Conservation (phyloP, 1,140 invertebrate genomes). For the Leptinotarsa defecta region DNA sequence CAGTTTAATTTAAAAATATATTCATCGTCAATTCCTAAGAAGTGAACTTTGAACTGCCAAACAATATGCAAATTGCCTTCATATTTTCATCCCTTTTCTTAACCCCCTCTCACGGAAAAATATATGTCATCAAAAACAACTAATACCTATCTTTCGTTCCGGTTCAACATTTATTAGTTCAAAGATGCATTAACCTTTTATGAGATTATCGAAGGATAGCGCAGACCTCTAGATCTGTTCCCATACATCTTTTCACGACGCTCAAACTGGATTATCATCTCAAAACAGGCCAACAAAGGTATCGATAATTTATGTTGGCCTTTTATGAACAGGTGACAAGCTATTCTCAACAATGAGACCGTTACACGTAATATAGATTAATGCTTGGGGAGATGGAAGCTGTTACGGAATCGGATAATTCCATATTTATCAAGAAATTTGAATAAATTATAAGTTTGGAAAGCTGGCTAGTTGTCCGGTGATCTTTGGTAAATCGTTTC, state of each 20-base stretch:
- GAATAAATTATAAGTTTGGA: background rate
- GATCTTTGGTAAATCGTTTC: too few relatives aligned
- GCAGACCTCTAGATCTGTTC: background rate
- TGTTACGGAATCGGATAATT: conserved; percentile 1
- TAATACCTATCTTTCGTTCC: background rate
- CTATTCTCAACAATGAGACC: conserved; percentile 15
- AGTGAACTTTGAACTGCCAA: too few relatives aligned
- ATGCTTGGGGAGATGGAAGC: background rate
- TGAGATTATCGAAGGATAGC: conserved; percentile 3
- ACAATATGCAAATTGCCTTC: too few relatives aligned
- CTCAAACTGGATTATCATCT: conserved; percentile 11
- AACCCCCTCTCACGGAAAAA: too few relatives aligned
- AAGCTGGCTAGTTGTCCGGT: too few relatives aligned
- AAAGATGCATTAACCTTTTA: background rate
- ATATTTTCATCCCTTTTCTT: too few relatives aligned
- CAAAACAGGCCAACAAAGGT: conserved; percentile 20
- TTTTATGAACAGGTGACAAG: conserved; percentile 15
- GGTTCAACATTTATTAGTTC: background rate
- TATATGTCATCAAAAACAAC: too few relatives aligned
- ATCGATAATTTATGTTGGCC: conserved; percentile 17
- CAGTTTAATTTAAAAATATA: too few relatives aligned
- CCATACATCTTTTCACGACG: conserved; percentile 13
- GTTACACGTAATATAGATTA: conserved; percentile 12
- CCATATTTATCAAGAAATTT: conserved; percentile 16
- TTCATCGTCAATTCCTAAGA: too few relatives aligned